Conservation (phyloP, 2,113 vertebrate genomes). For the Brachypteracias leptosomus region DNA sequence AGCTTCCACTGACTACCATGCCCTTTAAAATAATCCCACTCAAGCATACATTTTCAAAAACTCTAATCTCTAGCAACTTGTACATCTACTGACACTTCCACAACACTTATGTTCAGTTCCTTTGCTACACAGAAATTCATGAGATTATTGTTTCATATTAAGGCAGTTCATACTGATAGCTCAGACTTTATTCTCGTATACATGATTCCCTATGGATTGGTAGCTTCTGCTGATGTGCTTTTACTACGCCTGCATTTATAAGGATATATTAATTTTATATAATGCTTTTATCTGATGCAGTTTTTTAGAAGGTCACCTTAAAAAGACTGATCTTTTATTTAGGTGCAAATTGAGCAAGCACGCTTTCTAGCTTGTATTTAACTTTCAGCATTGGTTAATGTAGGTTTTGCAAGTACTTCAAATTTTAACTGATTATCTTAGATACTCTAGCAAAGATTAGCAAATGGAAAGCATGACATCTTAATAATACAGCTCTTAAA, state of each 20-base stretch:
- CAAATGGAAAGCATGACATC: neutral
- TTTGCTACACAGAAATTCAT: neutral
- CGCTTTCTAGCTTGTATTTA: neutral
- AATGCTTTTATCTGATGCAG: neutral
- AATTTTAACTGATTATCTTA: neutral
- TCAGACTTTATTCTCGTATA: neutral
- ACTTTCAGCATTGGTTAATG: neutral
- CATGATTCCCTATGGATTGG: neutral
- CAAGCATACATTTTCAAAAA: neutral
- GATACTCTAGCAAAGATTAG: neutral
- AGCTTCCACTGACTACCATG: neutral
- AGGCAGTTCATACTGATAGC: neutral
- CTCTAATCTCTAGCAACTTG: neutral
- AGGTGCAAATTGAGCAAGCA: neutral
- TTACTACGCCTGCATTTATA: neutral
- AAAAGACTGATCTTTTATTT: neutral
- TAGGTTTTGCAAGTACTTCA: neutral
- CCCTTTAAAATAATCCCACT: neutral
- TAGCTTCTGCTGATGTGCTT: neutral
- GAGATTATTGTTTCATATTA: neutral
- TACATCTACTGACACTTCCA: neutral
- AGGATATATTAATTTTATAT: neutral
- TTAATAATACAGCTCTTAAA: neutral
- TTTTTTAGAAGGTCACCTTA: neutral
- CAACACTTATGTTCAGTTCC: neutral